These are phyloP conservation scores for Hirtodrosophila alboralis DNA, from an alignment of 2,888 invertebrate species.

Conservation along the genomic window DNA sequence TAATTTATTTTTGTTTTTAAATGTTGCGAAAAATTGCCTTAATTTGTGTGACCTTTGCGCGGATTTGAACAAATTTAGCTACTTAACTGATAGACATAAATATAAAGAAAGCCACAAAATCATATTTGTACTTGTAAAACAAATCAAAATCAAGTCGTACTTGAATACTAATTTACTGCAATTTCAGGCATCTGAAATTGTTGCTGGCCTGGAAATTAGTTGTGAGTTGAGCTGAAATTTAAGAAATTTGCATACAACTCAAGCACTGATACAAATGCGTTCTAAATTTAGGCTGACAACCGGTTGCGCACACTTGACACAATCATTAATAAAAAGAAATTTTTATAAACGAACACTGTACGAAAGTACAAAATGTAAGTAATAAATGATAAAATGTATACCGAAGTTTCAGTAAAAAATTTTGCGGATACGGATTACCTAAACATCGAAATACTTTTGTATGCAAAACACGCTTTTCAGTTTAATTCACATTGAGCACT, in stretches of 20 bases:
- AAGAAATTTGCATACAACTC: constrained; percentile 64
- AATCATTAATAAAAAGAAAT: constrained; percentile 13
- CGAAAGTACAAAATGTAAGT: constrained; percentile 5
- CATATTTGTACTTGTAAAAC: constrained; percentile 28
- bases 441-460: constrained; percentile 13
- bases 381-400: constrained; percentile 11
- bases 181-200: constrained; percentile 37
- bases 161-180: constrained; percentile 69
- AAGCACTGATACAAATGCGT: constrained; percentile 41
- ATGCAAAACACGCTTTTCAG: constrained; percentile 48
- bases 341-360: constrained; percentile 1
- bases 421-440: constrained; percentile 38
- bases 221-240: constrained; percentile 48
- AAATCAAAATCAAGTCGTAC: constrained; percentile 70
- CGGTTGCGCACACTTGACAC: constrained; percentile 38
- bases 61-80: constrained; percentile 41
- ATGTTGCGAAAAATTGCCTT: constrained; percentile 34
- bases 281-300: constrained; percentile 48
- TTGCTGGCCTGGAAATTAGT: constrained; percentile 43
- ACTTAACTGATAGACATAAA: constrained; percentile 40
- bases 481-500: constrained; percentile 16
- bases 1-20: constrained; percentile 15
- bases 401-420: constrained; percentile 14
- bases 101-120: constrained; percentile 28
- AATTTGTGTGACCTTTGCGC: constrained; percentile 64